phyloP scores from a whole-genome alignment of 2,797 vertebrate genomes.

The Crocidura indochinensis region DNA sequence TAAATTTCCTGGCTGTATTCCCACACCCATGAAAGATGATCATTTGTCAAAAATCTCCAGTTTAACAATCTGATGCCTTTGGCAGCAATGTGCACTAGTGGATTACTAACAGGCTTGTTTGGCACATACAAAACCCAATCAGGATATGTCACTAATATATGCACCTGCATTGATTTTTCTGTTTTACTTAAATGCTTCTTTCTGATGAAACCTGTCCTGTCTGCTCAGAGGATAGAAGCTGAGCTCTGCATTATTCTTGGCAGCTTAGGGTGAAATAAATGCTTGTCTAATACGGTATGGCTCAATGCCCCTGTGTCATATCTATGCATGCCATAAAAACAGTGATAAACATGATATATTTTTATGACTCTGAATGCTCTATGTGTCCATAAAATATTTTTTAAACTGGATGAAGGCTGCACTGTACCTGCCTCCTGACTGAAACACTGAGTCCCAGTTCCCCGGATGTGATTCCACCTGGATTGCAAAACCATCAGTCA shows the following conservation, averaged over 20 bases:
- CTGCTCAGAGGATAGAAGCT: slow-evolving; percentile 60
- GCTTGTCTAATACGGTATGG: slow-evolving; percentile 76
- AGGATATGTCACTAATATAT: slow-evolving; percentile 69
- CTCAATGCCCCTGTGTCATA: slow-evolving; percentile 77
- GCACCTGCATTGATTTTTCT: slow-evolving; percentile 77
- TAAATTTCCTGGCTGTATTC: slow-evolving; percentile 76
- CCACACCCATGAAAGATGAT: slow-evolving; percentile 56
- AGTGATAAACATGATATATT: slow-evolving; percentile 86
- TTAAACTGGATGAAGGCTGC: slow-evolving; percentile 77
- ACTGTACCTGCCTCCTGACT: slow-evolving; percentile 41
- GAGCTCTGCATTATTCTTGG: slow-evolving; percentile 81
- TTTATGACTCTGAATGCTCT: slow-evolving; percentile 85
- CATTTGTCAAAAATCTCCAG: slow-evolving; percentile 61
- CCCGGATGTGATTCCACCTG: neutral
- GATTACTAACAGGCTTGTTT: slow-evolving; percentile 60
- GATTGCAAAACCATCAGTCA: slow-evolving; percentile 74
- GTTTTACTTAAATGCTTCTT: slow-evolving; percentile 76
- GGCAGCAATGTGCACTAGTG: slow-evolving; percentile 6
- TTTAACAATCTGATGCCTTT: slow-evolving; percentile 61
- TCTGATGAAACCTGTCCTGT: slow-evolving; percentile 71
- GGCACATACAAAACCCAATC: slow-evolving; percentile 34
- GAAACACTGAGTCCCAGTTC: slow-evolving; percentile 42
- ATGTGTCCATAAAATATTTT: slow-evolving; percentile 82
- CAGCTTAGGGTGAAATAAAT: slow-evolving; percentile 80
- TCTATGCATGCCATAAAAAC: slow-evolving; percentile 83